A percentile compares a stretch with the other conserved stretches of the same genome.
Conservation (phyloP, 2,888 invertebrate species). For the Caenorhabditis macrosperma region DNA sequence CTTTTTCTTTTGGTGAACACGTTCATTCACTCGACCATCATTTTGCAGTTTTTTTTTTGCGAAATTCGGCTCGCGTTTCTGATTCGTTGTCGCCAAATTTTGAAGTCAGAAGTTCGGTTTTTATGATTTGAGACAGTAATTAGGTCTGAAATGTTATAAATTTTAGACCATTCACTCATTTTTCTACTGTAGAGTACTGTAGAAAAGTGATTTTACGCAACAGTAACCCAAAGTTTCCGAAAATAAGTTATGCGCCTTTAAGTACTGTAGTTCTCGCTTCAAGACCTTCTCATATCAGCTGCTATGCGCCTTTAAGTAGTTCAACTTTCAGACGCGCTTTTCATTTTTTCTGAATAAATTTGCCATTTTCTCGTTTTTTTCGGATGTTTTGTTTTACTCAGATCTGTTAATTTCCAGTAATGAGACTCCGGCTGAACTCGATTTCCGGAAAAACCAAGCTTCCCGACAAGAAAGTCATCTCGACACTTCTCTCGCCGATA, state of each 20-base stretch:
- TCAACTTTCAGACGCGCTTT: too few species aligned
- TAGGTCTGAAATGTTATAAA: background rate
- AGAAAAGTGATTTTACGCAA: background rate
- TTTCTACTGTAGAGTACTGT: too few species aligned
- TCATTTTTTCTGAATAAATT: background rate
- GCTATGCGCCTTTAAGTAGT: background rate
- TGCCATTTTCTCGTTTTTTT: background rate
- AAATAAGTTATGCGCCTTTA: background rate
- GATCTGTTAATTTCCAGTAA: conserved; percentile 23
- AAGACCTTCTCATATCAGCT: background rate
- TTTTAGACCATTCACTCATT: background rate
- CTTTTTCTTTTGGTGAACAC: conserved; percentile 10
- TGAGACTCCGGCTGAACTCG: conserved; percentile 56
- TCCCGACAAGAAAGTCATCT: conserved; percentile 44
- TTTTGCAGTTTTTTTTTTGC: conserved; percentile 11
- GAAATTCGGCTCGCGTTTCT: background rate
- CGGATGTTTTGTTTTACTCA: background rate
- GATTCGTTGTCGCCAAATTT: background rate
- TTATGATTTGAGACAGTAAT: conserved; percentile 9
- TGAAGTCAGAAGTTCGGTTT: background rate
- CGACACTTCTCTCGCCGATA: conserved; percentile 42
- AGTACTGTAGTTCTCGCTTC: background rate
- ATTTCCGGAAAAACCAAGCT: conserved; percentile 47
- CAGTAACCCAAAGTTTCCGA: background rate
- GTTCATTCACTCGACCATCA: conserved; percentile 33